Evolutionary conservation across 2,888 invertebrate genomes (phyloP).

Genomic region (Cotesia congregata): DNA sequence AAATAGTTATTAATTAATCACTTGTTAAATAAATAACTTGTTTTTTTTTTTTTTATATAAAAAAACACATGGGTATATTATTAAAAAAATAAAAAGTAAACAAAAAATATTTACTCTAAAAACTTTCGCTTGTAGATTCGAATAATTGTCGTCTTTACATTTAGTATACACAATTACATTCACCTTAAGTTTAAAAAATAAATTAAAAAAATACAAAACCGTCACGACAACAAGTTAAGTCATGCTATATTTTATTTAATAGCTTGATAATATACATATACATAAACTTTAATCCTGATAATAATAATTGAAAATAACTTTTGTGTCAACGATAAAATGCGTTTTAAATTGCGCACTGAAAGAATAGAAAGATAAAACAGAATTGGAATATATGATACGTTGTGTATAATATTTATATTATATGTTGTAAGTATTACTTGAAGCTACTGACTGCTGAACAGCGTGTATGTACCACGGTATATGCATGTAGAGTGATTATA

Average conservation of each 20-base stretch:
- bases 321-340: not conserved
- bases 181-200: not conserved
- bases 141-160: not conserved
- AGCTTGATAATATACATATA: not conserved
- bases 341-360: not conserved
- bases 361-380: not conserved
- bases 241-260: not conserved
- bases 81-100: not conserved
- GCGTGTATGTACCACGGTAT: not conserved
- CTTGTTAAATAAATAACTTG: not conserved
- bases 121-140: not conserved
- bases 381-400: not conserved
- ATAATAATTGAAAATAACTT: slow-evolving; percentile 1
- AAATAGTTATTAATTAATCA: too few species aligned
- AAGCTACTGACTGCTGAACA: not conserved
- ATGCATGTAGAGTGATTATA: not conserved
- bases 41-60: not conserved
- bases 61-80: not conserved
- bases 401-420: not conserved
- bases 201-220: not conserved
- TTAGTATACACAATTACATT: not conserved
- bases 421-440: not conserved
- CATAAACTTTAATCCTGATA: not conserved
- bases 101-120: not conserved
- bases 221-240: not conserved